These are phyloP conservation scores for Dendrolimus houi DNA, from an alignment of 2,888 invertebrate genomes.

Conservation along the genomic window DNA sequence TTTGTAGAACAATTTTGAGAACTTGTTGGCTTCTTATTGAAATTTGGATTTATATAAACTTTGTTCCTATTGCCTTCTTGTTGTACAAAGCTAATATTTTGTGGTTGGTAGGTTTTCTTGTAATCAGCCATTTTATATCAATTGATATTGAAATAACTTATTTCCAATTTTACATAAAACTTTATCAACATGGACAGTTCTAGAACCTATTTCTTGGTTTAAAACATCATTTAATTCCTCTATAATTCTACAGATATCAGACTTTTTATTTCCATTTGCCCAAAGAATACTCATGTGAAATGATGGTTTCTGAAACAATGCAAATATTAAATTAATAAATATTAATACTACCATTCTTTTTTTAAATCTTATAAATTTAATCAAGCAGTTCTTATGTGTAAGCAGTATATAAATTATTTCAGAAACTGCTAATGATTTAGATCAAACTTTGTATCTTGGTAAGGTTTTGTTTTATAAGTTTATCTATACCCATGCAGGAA, in stretches of 20 bases:
- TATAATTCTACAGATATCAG: constrained; percentile 59
- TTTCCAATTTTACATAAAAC: constrained; percentile 86
- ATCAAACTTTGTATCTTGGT: no score
- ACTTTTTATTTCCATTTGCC: constrained; percentile 81
- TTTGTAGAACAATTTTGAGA: constrained; percentile 2
- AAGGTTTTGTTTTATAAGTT: no score
- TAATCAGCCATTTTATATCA: constrained; percentile 37
- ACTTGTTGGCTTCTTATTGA: constrained; percentile 23
- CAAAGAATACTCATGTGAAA: constrained; percentile 91
- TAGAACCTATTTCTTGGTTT: constrained; percentile 47
- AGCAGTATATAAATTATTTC: no score
- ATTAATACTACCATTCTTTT: constrained; percentile 16
- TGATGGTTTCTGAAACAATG: constrained; percentile 82
- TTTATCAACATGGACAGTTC: constrained; percentile 65
- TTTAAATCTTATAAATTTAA: no score
- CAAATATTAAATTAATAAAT: constrained; percentile 2
- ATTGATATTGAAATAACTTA: constrained; percentile 78
- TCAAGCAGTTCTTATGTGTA: no score
- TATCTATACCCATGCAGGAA: no score
- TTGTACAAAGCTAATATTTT: constrained; percentile 5
- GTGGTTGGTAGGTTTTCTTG: constrained; percentile 8
- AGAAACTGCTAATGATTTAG: no score
- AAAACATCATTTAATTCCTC: constrained; percentile 62
- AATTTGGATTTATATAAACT: constrained; percentile 65
- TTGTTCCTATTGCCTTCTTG: constrained; percentile 24